A percentile compares a stretch with the other conserved stretches of the same genome.
Evolutionary conservation across 2,888 invertebrate species (phyloP).

Genomic region (Trachelus stipa): DNA sequence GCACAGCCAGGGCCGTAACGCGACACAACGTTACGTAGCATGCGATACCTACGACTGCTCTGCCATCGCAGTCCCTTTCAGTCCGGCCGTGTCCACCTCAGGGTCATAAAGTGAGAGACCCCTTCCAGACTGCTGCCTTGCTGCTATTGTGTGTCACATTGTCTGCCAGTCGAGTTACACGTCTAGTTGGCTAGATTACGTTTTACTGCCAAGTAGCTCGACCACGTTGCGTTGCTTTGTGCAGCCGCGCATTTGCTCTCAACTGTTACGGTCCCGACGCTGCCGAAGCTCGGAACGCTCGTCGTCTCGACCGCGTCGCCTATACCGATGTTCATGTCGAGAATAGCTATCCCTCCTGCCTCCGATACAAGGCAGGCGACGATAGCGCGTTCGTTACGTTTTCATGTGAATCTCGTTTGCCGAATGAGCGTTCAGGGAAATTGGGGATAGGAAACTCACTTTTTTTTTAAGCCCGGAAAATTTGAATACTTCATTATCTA

Average conservation of each 20-base stretch:
- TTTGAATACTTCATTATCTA: background rate
- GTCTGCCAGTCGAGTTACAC: slow-evolving; percentile 39
- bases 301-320: background rate
- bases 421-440: background rate
- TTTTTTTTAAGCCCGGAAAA: background rate
- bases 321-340: background rate
- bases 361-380: background rate
- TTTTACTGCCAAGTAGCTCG: slow-evolving; percentile 37
- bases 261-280: background rate
- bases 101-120: slow-evolving; percentile 34
- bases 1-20: background rate
- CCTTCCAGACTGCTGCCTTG: slow-evolving; percentile 26
- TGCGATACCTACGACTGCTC: background rate
- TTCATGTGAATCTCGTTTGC: background rate
- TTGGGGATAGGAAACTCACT: background rate
- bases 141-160: slow-evolving; percentile 42
- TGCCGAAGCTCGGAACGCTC: background rate
- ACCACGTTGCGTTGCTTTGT: background rate
- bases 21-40: background rate
- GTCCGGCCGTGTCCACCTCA: slow-evolving; percentile 24
- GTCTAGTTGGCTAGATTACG: slow-evolving; percentile 43
- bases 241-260: background rate
- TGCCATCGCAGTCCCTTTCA: background rate
- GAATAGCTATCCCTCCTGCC: background rate
- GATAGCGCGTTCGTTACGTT: background rate